A percentile compares a stretch with the other conserved stretches of the same genome.
Conservation (phyloP, 2,888 invertebrate species). For the Hipparchia sbordonii region DNA sequence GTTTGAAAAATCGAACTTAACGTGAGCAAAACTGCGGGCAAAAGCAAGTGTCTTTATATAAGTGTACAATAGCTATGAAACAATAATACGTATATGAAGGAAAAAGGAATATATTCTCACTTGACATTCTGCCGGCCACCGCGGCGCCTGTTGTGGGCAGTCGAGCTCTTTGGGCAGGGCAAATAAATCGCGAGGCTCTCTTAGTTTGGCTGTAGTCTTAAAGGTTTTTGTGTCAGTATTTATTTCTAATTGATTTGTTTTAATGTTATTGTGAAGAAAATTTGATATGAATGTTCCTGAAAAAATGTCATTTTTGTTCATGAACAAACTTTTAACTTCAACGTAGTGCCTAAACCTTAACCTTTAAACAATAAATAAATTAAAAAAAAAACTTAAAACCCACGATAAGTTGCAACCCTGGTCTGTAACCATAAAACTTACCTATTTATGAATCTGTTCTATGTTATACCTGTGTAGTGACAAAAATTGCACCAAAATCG, state of each 20-base stretch:
- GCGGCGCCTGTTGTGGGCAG: conserved; percentile 89
- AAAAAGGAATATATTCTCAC: conserved; percentile 68
- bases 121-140: conserved; percentile 96
- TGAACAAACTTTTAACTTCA: not conserved
- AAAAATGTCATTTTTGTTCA: conserved; percentile 28
- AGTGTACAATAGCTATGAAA: not conserved
- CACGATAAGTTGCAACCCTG: too few relatives aligned
- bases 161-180: conserved; percentile 87
- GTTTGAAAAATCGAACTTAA: too few relatives aligned
- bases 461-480: too few relatives aligned
- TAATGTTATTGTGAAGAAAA: conserved; percentile 84
- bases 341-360: not conserved
- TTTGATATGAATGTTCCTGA: conserved; percentile 85
- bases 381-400: not conserved
- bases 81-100: not conserved
- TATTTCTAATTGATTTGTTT: conserved; percentile 87
- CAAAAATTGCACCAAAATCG: too few relatives aligned
- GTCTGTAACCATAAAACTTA: too few relatives aligned
- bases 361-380: not conserved
- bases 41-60: too few relatives aligned
- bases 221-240: conserved; percentile 86
- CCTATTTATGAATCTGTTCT: too few relatives aligned
- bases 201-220: conserved; percentile 84
- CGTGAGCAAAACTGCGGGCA: too few relatives aligned
- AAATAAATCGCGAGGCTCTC: conserved; percentile 88